Percentiles rank a stretch among this genome's conserved stretches.
Conservation (phyloP, 2,113 vertebrate genomes). For the Phycodurus eques region DNA sequence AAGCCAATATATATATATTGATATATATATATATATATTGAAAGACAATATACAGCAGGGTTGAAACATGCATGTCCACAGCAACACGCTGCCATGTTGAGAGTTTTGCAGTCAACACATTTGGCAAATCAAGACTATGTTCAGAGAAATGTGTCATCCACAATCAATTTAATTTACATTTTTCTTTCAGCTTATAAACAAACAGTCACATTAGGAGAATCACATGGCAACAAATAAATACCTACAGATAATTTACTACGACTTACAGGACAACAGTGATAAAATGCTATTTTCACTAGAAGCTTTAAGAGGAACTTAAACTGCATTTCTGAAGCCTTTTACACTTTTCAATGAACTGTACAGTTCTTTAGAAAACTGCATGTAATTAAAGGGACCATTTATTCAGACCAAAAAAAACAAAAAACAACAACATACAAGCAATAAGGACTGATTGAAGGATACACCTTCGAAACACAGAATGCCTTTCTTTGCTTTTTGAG, state of each 20-base stretch:
- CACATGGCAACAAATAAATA: constrained; percentile 74
- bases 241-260: constrained; percentile 65
- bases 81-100: constrained; percentile 55
- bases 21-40: no score
- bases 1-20: no score
- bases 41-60: constrained; percentile 69
- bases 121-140: constrained; percentile 54
- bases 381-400: constrained; percentile 11
- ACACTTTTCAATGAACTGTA: constrained; percentile 22
- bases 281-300: constrained; percentile 68
- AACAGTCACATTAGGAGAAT: constrained; percentile 67
- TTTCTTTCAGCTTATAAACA: constrained; percentile 69
- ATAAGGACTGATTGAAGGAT: constrained; percentile 19
- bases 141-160: constrained; percentile 67
- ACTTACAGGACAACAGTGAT: constrained; percentile 72
- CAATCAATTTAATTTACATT: constrained; percentile 67
- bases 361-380: constrained; percentile 2
- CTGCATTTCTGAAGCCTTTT: constrained; percentile 31
- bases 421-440: constrained; percentile 19
- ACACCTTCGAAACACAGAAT: constrained; percentile 24
- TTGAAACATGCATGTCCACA: constrained; percentile 70
- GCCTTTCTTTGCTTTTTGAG: background rate
- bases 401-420: constrained; percentile 35
- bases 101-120: constrained; percentile 30
- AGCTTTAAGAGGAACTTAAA: constrained; percentile 62